phyloP scores from a whole-genome alignment of 2,888 invertebrate genomes.

The Stenoptilia bipunctidactyla region DNA sequence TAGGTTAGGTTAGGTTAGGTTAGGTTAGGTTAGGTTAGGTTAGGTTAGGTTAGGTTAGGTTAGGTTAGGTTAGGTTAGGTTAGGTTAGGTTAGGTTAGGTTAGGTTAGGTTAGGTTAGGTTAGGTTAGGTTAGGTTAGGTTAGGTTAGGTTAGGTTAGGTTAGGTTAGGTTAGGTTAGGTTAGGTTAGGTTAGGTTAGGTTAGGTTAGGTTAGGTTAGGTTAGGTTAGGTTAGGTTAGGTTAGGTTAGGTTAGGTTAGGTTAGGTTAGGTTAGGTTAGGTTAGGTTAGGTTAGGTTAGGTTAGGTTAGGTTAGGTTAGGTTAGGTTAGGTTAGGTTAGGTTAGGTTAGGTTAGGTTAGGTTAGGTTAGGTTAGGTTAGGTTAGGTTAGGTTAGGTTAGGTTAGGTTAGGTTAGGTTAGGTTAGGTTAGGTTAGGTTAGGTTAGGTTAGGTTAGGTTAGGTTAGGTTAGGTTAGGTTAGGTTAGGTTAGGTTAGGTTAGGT shows the following conservation, averaged over 20 bases:
- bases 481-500: not conserved
- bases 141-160: conserved; percentile 13
- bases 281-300: conserved; percentile 18
- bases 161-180: conserved; percentile 11
- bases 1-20: conserved; percentile 10
- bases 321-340: conserved; percentile 17
- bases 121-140: conserved; percentile 15
- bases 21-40: conserved; percentile 9
- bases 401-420: conserved; percentile 18
- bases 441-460: conserved; percentile 14
- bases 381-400: conserved; percentile 18
- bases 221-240: conserved; percentile 13
- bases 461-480: conserved; percentile 7
- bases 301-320: conserved; percentile 19
- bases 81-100: conserved; percentile 9
- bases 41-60: conserved; percentile 9
- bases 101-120: conserved; percentile 13
- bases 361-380: conserved; percentile 18
- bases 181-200: conserved; percentile 12
- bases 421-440: conserved; percentile 20
- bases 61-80: conserved; percentile 9
- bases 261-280: conserved; percentile 10
- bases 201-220: conserved; percentile 13
- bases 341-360: conserved; percentile 15
- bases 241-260: conserved; percentile 15